Evolutionary conservation across 2,113 vertebrate genomes (phyloP).

Genomic region (Peucedramus taeniatus): DNA sequence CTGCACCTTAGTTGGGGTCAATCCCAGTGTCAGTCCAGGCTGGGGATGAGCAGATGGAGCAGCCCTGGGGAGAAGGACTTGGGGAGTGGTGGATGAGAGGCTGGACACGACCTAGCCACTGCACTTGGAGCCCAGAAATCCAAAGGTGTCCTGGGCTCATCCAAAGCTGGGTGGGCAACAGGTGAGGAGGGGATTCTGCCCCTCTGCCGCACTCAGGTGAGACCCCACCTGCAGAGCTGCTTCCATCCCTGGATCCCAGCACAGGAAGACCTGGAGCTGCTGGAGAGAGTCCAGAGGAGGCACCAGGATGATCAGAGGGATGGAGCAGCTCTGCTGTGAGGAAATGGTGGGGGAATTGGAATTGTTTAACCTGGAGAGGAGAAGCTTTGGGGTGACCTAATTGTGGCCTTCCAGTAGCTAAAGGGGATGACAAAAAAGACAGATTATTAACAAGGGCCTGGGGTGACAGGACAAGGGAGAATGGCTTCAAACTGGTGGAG

Average conservation of each 20-base stretch:
- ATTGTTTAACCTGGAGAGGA: not conserved
- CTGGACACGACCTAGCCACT: not conserved
- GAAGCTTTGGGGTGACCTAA: not conserved
- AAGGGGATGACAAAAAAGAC: not conserved
- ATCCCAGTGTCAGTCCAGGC: fast-evolving
- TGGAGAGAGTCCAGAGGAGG: fast-evolving
- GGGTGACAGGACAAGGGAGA: not conserved
- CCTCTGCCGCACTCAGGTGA: not conserved
- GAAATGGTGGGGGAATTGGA: not conserved
- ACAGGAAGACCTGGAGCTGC: fast-evolving
- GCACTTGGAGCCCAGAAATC: not conserved
- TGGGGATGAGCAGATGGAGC: not conserved
- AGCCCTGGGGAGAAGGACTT: not conserved
- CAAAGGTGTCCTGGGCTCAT: not conserved
- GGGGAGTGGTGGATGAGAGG: not conserved
- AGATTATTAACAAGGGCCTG: not conserved
- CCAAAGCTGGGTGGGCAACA: not conserved
- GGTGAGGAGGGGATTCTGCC: not conserved
- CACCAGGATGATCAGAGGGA: not conserved
- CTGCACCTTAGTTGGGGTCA: not conserved
- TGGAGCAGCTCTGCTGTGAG: not conserved
- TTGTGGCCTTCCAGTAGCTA: not conserved
- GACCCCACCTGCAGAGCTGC: not conserved
- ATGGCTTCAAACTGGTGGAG: not conserved
- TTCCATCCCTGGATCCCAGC: not conserved